Evolutionary conservation across 1,140 invertebrate species (phyloP), one percentile per base, ranked within the genome.

Genomic region (silkworm (Bombyx mori)): DNA sequence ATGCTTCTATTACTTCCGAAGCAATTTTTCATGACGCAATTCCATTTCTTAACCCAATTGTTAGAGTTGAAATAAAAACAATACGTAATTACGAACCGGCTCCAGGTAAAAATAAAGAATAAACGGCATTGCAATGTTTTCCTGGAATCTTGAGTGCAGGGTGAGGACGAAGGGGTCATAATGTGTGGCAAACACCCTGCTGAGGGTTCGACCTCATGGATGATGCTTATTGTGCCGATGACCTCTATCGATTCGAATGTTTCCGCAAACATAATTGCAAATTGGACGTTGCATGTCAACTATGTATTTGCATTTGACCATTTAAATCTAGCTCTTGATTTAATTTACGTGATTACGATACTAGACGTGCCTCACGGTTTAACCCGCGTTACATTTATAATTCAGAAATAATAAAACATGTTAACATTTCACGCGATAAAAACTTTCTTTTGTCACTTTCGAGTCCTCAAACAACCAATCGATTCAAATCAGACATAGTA

Each of bases 171-270:
- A 73, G 66, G 75, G 67, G 63, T 53, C 48, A 73, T 78, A 77
- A 78, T 78, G 71, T 75, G 69, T 73, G 71, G 71, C 71, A 69
- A 63, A 68, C 68, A 69, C 75, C 79, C 74, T 81, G 66, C 62
- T 72, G 66, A 76, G 79, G 78, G 79, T 76, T 77, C 73, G 65
- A 75, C 70, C 77, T 75, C 69, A 77, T 70, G 62, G 69, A 73
- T 81, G 75, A 77, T 79, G 75, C 75, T 73, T 79, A 81, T 76
- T 66, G 78, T 79, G 82, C 71, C 77, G 75, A 82, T 82, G 79
- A 85, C 79, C 79, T 66, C 77, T 82, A 85, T 82, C 82, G 82
- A 85, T 85, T 82, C 62, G 66, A 60, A 52, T 61, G 73, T 71
- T 83, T 81, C 75, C 64, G 72, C 67, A 74, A 76, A 81, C 63